A percentile compares a stretch with the other conserved stretches of the same genome.
Conservation (phyloP, 2,797 vertebrate genomes). For the Typhlichthys eigenmanni region DNA sequence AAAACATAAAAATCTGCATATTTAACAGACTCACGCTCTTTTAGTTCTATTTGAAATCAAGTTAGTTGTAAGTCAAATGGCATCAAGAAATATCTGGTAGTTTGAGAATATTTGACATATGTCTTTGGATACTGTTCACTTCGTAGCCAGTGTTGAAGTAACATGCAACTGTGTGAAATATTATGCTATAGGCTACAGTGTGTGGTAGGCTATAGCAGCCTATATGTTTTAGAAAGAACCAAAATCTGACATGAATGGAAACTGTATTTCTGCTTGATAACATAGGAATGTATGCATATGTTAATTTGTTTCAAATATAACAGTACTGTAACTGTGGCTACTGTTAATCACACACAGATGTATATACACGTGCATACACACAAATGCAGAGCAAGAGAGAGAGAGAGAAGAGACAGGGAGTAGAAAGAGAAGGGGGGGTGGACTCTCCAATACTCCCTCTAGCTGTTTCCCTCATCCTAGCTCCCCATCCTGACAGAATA, state of each 20-base stretch:
- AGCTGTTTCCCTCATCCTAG: conserved; percentile 53
- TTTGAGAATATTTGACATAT: too few relatives aligned
- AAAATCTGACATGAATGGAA: conserved; percentile 4
- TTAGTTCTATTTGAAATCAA: too few relatives aligned
- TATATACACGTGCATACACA: conserved; percentile 30
- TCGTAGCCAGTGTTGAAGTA: too few relatives aligned
- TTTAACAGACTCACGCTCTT: too few relatives aligned
- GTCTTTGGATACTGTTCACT: too few relatives aligned
- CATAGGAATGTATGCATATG: conserved; percentile 50
- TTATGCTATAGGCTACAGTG: too few relatives aligned
- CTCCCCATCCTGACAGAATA: conserved; percentile 42
- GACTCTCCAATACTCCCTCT: conserved; percentile 53
- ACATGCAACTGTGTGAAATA: too few relatives aligned
- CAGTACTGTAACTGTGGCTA: conserved; percentile 72
- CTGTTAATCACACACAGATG: conserved; percentile 22
- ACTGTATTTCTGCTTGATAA: conserved; percentile 33
- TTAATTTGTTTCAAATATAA: conserved; percentile 27
- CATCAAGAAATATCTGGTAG: too few relatives aligned
- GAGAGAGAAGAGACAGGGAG: conserved; percentile 13
- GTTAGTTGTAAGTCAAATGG: too few relatives aligned
- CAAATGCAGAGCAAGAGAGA: conserved; percentile 48
- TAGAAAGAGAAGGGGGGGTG: conserved; percentile 42
- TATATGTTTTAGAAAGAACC: too few relatives aligned
- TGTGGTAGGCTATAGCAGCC: too few relatives aligned
- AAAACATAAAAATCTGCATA: too few relatives aligned